These are phyloP conservation scores for Xerus rutilus DNA, from an alignment of 2,797 vertebrate genomes.

Conservation along the genomic window DNA sequence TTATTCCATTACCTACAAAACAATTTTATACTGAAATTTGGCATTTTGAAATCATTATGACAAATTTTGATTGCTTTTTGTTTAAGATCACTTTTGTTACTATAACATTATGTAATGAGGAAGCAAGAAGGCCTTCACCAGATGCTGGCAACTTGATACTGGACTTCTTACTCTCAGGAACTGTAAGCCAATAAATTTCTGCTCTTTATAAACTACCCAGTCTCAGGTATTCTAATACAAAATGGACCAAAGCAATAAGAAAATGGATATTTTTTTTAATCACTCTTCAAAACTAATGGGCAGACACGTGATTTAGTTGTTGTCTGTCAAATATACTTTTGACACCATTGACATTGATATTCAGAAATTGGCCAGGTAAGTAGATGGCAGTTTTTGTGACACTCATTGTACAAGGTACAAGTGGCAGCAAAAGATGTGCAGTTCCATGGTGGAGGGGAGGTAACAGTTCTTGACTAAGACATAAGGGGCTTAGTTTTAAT, in stretches of 20 bases:
- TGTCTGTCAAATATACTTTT: background rate
- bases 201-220: background rate
- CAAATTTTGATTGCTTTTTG: background rate
- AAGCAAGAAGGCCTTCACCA: background rate
- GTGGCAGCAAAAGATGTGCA: rapidly evolving
- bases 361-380: background rate
- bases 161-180: background rate
- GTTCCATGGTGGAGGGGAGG: background rate
- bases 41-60: background rate
- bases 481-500: background rate
- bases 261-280: background rate
- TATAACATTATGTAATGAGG: background rate
- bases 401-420: rapidly evolving
- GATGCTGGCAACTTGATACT: background rate
- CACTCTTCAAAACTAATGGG: background rate
- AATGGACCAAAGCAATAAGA: background rate
- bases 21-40: background rate
- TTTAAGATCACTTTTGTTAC: background rate
- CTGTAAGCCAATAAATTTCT: background rate
- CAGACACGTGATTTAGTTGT: background rate
- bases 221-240: background rate
- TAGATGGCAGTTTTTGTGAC: rapidly evolving
- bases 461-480: background rate
- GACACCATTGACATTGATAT: background rate
- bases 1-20: background rate